These are phyloP conservation scores for Ectemnius lituratus DNA, from an alignment of 2,888 invertebrate genomes.

Conservation along the genomic window DNA sequence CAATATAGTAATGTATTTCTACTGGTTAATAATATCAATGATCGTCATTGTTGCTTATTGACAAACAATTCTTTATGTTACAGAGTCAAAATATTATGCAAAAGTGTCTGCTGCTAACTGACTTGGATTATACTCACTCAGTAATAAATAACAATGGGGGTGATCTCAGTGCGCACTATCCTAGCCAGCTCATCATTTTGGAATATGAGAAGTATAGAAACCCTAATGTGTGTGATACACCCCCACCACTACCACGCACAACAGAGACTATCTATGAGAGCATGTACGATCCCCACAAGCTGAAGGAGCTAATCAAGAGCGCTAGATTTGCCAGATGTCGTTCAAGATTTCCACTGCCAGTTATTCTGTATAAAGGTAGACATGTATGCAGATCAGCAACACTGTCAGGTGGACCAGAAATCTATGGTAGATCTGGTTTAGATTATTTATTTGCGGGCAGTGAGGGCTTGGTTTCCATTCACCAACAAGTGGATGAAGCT, in stretches of 20 bases:
- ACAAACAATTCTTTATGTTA: constrained; percentile 59
- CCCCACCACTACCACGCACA: constrained; percentile 70
- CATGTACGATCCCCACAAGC: constrained; percentile 80
- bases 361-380: constrained; percentile 87
- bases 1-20: constrained; percentile 78
- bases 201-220: constrained; percentile 79
- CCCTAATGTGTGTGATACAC: constrained; percentile 66
- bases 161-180: constrained; percentile 85
- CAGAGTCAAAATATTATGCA: constrained; percentile 81
- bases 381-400: constrained; percentile 87
- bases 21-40: neutral
- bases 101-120: constrained; percentile 83
- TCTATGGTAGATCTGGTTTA: constrained; percentile 84
- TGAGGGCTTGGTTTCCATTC: constrained; percentile 43
- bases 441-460: constrained; percentile 80
- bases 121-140: constrained; percentile 84
- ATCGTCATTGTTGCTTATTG: neutral
- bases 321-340: constrained; percentile 87
- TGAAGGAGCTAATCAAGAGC: constrained; percentile 83
- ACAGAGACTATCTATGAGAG: constrained; percentile 81
- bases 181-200: constrained; percentile 84
- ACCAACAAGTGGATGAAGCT: constrained; percentile 63
- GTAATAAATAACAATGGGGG: constrained; percentile 84
- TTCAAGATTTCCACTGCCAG: constrained; percentile 87
- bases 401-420: constrained; percentile 86